Percentiles rank a stretch among this genome's conserved stretches.
These are phyloP conservation scores for Myrmophylax atrothorax DNA, from an alignment of 2,113 vertebrate species.

Conservation along the genomic window DNA sequence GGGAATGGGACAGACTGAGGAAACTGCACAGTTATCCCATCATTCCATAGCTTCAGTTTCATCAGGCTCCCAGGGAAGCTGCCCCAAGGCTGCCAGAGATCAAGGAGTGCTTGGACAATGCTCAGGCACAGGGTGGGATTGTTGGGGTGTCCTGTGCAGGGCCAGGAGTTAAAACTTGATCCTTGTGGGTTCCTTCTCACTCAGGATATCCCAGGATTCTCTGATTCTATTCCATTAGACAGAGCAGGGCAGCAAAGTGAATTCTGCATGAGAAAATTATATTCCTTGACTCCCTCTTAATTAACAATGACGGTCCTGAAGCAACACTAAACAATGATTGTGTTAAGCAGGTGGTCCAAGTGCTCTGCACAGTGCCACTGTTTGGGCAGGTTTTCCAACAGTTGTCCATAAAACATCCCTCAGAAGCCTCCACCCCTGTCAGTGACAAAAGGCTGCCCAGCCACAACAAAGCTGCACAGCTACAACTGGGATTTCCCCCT, in stretches of 20 bases:
- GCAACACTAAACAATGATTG: not conserved
- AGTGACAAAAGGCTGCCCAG: not conserved
- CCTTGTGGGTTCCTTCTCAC: not conserved
- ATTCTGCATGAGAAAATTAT: not conserved
- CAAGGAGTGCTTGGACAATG: accelerated
- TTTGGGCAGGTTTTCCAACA: not conserved
- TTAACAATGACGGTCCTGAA: not conserved
- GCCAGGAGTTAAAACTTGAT: accelerated
- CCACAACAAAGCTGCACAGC: not conserved
- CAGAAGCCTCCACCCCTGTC: not conserved
- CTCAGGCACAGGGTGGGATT: not conserved
- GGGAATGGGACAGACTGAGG: not conserved
- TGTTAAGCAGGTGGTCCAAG: not conserved
- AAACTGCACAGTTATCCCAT: accelerated
- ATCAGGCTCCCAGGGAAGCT: not conserved
- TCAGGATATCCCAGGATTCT: not conserved
- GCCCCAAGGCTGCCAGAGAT: not conserved
- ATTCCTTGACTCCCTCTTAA: accelerated
- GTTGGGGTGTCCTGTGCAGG: not conserved
- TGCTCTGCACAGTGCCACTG: not conserved
- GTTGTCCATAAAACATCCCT: not conserved
- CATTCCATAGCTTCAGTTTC: accelerated
- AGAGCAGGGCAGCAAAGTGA: not conserved
- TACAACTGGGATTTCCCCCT: not conserved
- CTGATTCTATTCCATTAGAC: not conserved